Conservation (phyloP, 1,140 invertebrate species). For the Zaprionus camerounensis region DNA sequence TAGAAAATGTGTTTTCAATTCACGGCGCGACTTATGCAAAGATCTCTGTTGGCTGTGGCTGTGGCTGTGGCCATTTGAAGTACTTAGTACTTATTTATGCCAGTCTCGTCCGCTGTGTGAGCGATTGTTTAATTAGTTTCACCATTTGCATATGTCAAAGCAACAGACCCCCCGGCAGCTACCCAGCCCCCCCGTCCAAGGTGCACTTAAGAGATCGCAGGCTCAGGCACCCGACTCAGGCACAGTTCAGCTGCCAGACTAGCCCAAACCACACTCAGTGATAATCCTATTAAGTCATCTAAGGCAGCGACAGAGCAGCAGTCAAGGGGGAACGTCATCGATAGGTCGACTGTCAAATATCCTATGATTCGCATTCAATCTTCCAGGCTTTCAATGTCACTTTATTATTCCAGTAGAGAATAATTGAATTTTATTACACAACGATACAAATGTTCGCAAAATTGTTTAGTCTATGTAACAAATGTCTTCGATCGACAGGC, state of each 20-base stretch:
- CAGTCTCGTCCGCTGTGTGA: constrained; percentile 40
- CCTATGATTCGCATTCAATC: not conserved
- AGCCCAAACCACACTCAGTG: constrained; percentile 13
- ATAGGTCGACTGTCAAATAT: constrained; percentile 4
- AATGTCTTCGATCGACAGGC: constrained; percentile 10
- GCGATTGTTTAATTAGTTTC: constrained; percentile 66
- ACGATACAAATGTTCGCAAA: constrained; percentile 15
- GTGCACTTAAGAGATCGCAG: constrained; percentile 27
- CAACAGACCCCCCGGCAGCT: constrained; percentile 32
- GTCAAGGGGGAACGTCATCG: not conserved
- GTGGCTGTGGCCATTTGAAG: constrained; percentile 50
- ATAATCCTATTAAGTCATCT: constrained; percentile 66
- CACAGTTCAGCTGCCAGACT: constrained; percentile 23
- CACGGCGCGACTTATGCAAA: constrained; percentile 26
- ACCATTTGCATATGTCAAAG: constrained; percentile 75
- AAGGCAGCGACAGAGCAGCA: constrained; percentile 18
- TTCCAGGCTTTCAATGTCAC: not conserved
- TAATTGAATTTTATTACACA: not conserved
- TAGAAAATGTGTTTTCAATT: constrained; percentile 53
- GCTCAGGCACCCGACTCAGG: not conserved
- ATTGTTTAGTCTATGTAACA: constrained; percentile 13
- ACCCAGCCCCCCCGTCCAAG: not conserved
- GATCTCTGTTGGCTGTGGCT: not conserved
- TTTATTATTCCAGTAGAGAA: not conserved
- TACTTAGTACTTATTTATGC: constrained; percentile 66